Evolutionary conservation across 1,140 invertebrate genomes (phyloP).

Genomic region (Rhyacophila brunnea): DNA sequence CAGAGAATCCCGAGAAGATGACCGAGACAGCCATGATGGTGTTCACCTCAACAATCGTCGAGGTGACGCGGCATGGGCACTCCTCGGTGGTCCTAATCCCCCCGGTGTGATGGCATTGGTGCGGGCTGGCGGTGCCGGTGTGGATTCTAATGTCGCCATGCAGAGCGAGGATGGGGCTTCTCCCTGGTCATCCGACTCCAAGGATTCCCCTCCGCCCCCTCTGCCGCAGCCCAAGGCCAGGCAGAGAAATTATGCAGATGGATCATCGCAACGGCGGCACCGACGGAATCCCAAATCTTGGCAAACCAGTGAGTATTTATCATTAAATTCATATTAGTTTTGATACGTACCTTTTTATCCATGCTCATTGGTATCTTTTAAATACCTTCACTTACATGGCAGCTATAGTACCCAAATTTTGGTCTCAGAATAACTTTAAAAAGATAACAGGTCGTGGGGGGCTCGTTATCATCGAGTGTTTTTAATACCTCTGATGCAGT

Average conservation of each 20-base stretch:
- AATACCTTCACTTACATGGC: too few species aligned
- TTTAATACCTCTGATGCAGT: too few species aligned
- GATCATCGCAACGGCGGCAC: constrained; percentile 25
- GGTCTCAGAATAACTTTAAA: too few species aligned
- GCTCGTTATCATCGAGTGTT: too few species aligned
- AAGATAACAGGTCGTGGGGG: too few species aligned
- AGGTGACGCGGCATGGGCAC: constrained; percentile 38
- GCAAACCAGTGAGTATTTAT: constrained; percentile 24
- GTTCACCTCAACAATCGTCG: constrained; percentile 16
- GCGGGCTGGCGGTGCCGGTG: constrained; percentile 40
- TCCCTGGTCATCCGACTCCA: constrained; percentile 75
- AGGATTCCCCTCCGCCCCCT: constrained; percentile 51
- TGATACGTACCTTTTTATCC: too few species aligned
- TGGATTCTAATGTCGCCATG: too few species aligned
- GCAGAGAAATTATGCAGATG: not conserved
- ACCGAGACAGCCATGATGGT: constrained; percentile 15
- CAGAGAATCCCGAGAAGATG: constrained; percentile 23
- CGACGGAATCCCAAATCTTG: constrained; percentile 29
- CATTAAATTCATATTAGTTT: too few species aligned
- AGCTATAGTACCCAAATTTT: too few species aligned
- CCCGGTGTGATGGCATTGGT: constrained; percentile 37
- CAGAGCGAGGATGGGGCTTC: constrained; percentile 59
- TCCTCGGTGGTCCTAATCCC: constrained; percentile 35
- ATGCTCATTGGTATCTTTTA: too few species aligned
- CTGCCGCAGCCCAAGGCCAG: constrained; percentile 20